A percentile compares a stretch with the other conserved stretches of the same genome.
These are phyloP conservation scores for Thalpophila matura DNA, from an alignment of 2,888 invertebrate genomes.

Conservation along the genomic window DNA sequence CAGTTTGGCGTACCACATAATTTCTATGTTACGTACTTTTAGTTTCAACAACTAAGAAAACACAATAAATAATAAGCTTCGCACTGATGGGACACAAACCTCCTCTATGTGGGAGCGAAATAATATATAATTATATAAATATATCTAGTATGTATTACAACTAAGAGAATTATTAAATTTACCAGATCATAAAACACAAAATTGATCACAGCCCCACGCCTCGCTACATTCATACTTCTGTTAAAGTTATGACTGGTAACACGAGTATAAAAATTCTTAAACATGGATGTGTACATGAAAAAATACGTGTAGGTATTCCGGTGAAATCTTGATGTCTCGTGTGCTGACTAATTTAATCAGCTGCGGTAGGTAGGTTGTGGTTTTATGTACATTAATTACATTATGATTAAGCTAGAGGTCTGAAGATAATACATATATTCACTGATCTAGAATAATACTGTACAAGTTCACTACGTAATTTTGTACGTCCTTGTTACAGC, in stretches of 20 bases:
- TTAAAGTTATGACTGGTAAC: slow-evolving; percentile 56
- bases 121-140: no score
- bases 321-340: slow-evolving; percentile 51
- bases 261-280: slow-evolving; percentile 52
- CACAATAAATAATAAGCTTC: no score
- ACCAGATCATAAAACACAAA: slow-evolving; percentile 43
- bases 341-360: slow-evolving; percentile 43
- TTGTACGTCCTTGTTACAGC: no score
- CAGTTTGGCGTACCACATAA: no score
- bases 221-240: slow-evolving; percentile 49
- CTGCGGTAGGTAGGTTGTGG: slow-evolving; percentile 17
- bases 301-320: slow-evolving; percentile 54
- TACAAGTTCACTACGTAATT: neutral
- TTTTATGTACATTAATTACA: slow-evolving; percentile 19
- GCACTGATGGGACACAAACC: no score
- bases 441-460: neutral
- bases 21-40: neutral
- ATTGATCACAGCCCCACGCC: slow-evolving; percentile 53
- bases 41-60: no score
- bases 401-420: neutral
- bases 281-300: slow-evolving; percentile 29
- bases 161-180: slow-evolving; percentile 40
- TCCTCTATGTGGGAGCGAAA: no score
- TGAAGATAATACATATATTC: no score
- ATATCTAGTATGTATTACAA: no score